Evolutionary conservation across 2,113 vertebrate genomes (phyloP).

Genomic region (Bubo scandiacus): DNA sequence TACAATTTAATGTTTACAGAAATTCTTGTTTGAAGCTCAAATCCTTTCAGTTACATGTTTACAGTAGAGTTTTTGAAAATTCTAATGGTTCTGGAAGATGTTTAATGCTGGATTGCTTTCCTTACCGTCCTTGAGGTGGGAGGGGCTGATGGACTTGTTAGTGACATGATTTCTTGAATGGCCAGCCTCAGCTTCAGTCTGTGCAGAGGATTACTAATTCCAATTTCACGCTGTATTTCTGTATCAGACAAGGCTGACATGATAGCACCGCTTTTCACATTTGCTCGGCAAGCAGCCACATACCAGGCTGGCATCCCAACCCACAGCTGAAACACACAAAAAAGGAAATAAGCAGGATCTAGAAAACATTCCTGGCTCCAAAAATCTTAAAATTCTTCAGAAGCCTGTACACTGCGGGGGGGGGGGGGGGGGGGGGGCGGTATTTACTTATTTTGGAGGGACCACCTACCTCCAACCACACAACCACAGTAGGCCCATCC

Average conservation of each 20-base stretch:
- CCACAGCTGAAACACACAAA: constrained; percentile 83
- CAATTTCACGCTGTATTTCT: constrained; percentile 96
- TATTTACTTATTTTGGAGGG: not conserved
- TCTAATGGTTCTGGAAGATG: not conserved
- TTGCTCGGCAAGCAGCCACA: constrained; percentile 95
- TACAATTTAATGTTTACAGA: not conserved
- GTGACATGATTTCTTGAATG: constrained; percentile 98
- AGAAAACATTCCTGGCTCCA: not conserved
- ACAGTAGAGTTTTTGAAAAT: not conserved
- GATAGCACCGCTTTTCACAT: constrained; percentile 97
- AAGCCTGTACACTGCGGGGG: not conserved
- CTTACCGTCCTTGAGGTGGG: constrained; percentile 96
- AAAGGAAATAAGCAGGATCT: not conserved
- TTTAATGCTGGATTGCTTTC: not conserved
- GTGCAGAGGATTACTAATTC: constrained; percentile 96
- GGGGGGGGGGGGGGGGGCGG: too few species aligned
- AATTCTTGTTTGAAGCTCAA: not conserved
- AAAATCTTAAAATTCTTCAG: not conserved
- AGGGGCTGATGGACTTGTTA: constrained; percentile 95
- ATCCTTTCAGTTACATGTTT: not conserved
- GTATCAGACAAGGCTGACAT: constrained; percentile 98
- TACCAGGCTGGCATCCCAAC: constrained; percentile 99
- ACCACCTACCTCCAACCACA: constrained; percentile 92
- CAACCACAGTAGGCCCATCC: constrained; percentile 96
- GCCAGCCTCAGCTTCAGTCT: constrained; percentile 93